Evolutionary conservation across 1,140 invertebrate genomes (phyloP), one percentile per base, ranked within the genome.

Genomic region (Penaeus vannamei): DNA sequence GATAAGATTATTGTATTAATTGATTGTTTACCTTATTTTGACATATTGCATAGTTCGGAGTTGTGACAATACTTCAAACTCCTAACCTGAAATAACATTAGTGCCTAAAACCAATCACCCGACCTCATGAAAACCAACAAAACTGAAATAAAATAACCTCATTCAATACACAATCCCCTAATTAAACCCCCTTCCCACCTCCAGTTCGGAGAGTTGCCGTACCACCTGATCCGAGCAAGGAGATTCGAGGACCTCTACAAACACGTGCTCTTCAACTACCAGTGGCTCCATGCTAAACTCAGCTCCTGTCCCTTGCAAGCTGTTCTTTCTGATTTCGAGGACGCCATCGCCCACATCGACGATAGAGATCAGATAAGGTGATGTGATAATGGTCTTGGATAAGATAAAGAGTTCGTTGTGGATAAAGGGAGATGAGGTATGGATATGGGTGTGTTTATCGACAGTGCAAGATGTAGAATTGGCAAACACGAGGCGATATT

Each of bases 231-330:
- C 0, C 94, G 98, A 23, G 96, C 98, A 0, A 95, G 96, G 84
- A 95, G 98, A 42, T 98, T 98, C 92, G 96, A 97, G 87, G 98
- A 99, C 93, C 94, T 99, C 0, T 99, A 98, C 93, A 95, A 97
- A 82, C 95, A 98, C 92, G 98, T 99, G 19, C 94, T 99, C 0
- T 99, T 99, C 93, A 99, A 99, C 93, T 99, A 99, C 92, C 96
- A 98, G 91, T 99, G 98, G 97, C 94, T 99, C 0, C 98, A 99
- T 92, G 98, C 98, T 0, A 99, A 99, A 93, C 94, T 99, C 2
- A 97, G 96, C 89, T 98, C 97, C 90, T 99, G 98, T 93, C 98
- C 98, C 1, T 94, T 99, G 2, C 98, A 98, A 94, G 96, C 97
- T 0, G 96, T 99, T 3, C 94, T 99, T 19, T 96, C 97, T 20